Base-by-base conservation (phyloP, 2,113 vertebrate species). In the Ranitomeya imitator region DNA sequence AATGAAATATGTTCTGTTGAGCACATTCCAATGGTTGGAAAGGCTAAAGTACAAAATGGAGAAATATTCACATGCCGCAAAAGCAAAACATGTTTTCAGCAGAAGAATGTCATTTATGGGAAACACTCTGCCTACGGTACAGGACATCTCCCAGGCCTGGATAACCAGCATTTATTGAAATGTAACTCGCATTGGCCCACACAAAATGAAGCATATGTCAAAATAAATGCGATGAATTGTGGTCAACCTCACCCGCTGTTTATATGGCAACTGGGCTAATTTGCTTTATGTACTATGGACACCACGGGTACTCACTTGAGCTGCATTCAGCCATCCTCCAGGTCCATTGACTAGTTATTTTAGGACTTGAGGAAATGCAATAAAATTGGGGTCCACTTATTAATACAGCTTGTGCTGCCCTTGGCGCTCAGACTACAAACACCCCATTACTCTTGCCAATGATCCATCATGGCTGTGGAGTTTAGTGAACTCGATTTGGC, bases 1-100 rank as follows among this genome's bases (percentile, higher is more conserved):
- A 81, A 60, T 69, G 60, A 85, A 79, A 85, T 84, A 89, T 85
- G 82, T 85, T 69, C 87, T 85, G 59, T 85, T 78, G 87, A 85
- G 81, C 73, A 85, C 87, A 85, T 89, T 89, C 87, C 87, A 85
- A 89, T 85, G 87, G 60, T 85, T 89, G 87, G 87, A 89, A 79
- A 79, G 63, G 80, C 69, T 63, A 77, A 78, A 85, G 71, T 76
- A 85, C 87, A 88, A 85, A 79, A 83, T 63, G 80, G 51, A 85
- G 81, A 85, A 89, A 79, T 85, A 85, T 69, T 79, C 23, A 71
- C 59, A 79, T 89, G 81, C 82, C 87, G 79, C 87, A 85, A 79
- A 89, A 89, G 87, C 18, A 85, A 89, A 89, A 89, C 87, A 89
- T 84, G 87, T 89, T 89, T 89, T 73, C 79, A 79, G 14, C 87